A percentile compares a stretch with the other conserved stretches of the same genome.
Conservation (phyloP, 2,797 vertebrate species). For the Molossus molossus region DNA sequence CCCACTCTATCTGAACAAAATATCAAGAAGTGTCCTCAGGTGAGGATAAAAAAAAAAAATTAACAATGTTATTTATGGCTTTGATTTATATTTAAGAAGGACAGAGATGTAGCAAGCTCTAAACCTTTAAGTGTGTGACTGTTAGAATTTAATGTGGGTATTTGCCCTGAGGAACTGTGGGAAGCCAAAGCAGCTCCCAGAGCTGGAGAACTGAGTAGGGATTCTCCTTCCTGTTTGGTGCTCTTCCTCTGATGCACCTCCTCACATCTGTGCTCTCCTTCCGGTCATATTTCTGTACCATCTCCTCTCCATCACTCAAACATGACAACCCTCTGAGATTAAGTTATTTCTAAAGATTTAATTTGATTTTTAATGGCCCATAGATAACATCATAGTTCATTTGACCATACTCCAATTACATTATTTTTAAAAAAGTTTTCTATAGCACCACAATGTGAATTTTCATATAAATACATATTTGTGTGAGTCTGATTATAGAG, state of each 20-base stretch:
- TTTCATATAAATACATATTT: conserved; percentile 28
- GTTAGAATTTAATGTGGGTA: background rate
- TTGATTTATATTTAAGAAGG: background rate
- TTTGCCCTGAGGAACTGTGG: background rate
- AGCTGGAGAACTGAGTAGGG: background rate
- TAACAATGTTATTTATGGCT: background rate
- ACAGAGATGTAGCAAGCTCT: background rate
- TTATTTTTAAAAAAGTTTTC: background rate
- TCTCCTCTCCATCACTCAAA: background rate
- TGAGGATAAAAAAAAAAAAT: no score
- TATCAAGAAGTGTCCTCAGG: no score
- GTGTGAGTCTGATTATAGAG: background rate
- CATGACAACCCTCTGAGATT: background rate
- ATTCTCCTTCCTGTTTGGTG: background rate
- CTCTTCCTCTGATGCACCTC: background rate
- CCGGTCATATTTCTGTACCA: background rate
- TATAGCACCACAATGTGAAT: background rate
- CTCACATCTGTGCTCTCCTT: background rate
- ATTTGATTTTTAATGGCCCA: background rate
- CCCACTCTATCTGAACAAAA: no score
- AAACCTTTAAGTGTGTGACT: background rate
- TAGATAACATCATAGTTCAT: conserved; percentile 20
- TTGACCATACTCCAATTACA: background rate
- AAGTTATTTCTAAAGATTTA: conserved; percentile 24
- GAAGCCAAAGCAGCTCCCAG: background rate